Percentiles rank a stretch among this genome's conserved stretches.
Evolutionary conservation across 1,140 invertebrate genomes (phyloP).

Genomic region (Cataglyphis hispanica): DNA sequence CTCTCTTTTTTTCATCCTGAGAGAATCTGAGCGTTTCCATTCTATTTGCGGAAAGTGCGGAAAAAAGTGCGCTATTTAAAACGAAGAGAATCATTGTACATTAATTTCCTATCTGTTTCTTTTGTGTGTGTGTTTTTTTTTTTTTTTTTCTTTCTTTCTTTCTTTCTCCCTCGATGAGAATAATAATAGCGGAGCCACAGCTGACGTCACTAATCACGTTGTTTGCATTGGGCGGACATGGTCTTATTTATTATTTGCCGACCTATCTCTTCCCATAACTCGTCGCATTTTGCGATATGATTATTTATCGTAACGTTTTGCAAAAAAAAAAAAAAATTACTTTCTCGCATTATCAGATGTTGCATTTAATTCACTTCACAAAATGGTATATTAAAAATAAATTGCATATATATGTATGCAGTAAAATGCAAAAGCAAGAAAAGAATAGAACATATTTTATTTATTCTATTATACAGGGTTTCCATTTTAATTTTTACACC

Average conservation of each 20-base stretch:
- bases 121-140: no score
- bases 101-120: conserved; percentile 17
- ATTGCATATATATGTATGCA: neutral
- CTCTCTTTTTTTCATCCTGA: neutral
- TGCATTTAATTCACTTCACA: neutral
- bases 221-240: conserved; percentile 13
- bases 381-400: conserved; percentile 8
- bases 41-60: neutral
- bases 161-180: conserved; percentile 26
- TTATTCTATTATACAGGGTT: no score
- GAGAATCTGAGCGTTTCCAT: neutral
- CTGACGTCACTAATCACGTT: conserved; percentile 33
- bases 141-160: neutral
- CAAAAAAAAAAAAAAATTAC: no score
- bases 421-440: neutral
- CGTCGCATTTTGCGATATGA: conserved; percentile 7
- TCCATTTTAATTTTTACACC: no score
- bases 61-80: neutral
- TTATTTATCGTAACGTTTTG: conserved; percentile 37
- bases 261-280: conserved; percentile 10
- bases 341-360: neutral
- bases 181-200: conserved; percentile 35
- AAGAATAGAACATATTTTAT: neutral
- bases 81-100: neutral
- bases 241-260: conserved; percentile 42